A percentile compares a stretch with the other conserved stretches of the same genome.
Evolutionary conservation across 1,140 invertebrate genomes (phyloP).

Genomic region (Drosophila varians): DNA sequence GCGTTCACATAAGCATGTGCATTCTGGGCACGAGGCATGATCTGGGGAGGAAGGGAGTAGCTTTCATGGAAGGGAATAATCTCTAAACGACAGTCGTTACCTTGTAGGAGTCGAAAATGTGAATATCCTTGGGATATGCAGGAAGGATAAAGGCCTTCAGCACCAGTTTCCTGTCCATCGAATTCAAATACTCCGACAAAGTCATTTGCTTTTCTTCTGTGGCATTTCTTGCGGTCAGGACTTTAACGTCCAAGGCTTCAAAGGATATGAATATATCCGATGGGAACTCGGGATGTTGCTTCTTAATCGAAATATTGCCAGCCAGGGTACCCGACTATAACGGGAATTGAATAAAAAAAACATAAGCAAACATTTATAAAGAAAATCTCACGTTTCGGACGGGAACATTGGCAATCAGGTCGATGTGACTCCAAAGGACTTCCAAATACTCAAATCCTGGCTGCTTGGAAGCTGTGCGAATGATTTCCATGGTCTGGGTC

Average conservation of each 20-base stretch:
- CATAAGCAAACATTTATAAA: not conserved
- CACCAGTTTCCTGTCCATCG: conserved; percentile 41
- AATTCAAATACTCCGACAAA: conserved; percentile 51
- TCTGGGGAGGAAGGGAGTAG: conserved; percentile 44
- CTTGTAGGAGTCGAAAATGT: conserved; percentile 84
- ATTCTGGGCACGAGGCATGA: conserved; percentile 91
- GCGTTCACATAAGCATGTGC: conserved; percentile 93
- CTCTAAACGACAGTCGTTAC: conserved; percentile 76
- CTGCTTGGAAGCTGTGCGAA: conserved; percentile 84
- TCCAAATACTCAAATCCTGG: conserved; percentile 85
- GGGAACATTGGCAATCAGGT: conserved; percentile 89
- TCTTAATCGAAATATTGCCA: conserved; percentile 92
- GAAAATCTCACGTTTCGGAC: conserved; percentile 89
- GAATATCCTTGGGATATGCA: conserved; percentile 63
- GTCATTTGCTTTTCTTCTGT: conserved; percentile 52
- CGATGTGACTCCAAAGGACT: conserved; percentile 85
- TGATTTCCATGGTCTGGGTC: conserved; percentile 86
- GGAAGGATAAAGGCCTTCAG: conserved; percentile 63
- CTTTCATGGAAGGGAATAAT: not conserved
- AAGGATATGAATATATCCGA: conserved; percentile 91
- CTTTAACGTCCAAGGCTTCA: conserved; percentile 87
- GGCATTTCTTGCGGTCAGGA: conserved; percentile 34
- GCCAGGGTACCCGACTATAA: conserved; percentile 87
- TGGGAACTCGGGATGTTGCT: conserved; percentile 88
- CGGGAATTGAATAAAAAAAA: not conserved